Conservation (phyloP, 2,113 vertebrate genomes). For the Leptobrachium ailaonicum region DNA sequence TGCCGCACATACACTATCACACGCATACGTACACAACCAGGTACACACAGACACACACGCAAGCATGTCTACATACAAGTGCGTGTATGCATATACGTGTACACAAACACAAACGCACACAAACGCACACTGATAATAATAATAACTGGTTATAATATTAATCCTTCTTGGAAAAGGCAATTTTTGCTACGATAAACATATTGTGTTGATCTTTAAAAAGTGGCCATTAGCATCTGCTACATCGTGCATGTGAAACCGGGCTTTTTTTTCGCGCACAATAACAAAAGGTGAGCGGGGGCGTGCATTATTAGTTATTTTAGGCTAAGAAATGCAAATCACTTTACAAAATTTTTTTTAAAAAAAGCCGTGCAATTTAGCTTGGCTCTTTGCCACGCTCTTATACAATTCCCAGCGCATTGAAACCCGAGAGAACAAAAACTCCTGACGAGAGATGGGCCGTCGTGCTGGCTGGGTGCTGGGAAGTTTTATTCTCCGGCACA, state of each 20-base stretch:
- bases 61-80: too few relatives aligned
- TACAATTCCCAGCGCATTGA: neutral
- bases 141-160: too few relatives aligned
- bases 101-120: too few relatives aligned
- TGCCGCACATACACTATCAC: too few relatives aligned
- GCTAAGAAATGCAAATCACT: neutral
- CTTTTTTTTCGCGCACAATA: neutral
- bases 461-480: neutral
- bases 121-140: too few relatives aligned
- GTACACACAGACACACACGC: too few relatives aligned
- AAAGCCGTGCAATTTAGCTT: neutral
- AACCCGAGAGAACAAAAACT: neutral
- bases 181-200: too few relatives aligned
- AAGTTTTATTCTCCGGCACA: neutral
- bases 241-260: neutral
- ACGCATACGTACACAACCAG: too few relatives aligned
- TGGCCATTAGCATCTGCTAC: neutral
- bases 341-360: neutral
- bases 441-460: neutral
- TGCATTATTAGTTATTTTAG: neutral
- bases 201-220: neutral
- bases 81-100: too few relatives aligned
- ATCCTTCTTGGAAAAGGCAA: too few relatives aligned
- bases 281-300: neutral
- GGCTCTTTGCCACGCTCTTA: neutral